Evolutionary conservation across 2,113 vertebrate species (phyloP), one percentile per base, ranked within the genome.

Genomic region (Lophius piscatorius): DNA sequence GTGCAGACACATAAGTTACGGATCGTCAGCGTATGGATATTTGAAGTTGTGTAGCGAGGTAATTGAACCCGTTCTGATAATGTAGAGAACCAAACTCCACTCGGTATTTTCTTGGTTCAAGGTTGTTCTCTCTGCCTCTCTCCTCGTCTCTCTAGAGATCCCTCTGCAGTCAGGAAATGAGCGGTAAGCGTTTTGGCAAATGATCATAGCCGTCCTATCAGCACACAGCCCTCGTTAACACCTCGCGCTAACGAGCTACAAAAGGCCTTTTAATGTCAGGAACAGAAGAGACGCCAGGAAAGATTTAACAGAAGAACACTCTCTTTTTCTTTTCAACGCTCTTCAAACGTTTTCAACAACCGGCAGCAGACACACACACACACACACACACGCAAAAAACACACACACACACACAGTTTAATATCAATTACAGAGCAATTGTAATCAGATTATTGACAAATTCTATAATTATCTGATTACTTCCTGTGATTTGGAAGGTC

Each of bases 171-270:
- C 55, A 11, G 18, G 20, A 31, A 44, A 41, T 5, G n/a, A 34
- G 24, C 20, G 4, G 9, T 29, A 26, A 49, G 36, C 9, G 11
- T 11, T 24, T 20, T 74, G 63, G 71, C 63, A 40, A 44, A 12
- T 1, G 24, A 68, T 67, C 56, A 74, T 12, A 62, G 50, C 9
- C 54, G 14, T 60, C 70, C 56, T 7, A 66, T 61, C 70, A 45
- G 63, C 63, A 38, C 50, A 23, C 57, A 17, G 63, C 31, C 8
- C 28, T 57, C 57, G 50, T 62, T 74, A 62, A 63, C 63, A 57
- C 48, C 55, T 52, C 26, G 0, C 21, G 3, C 42, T 68, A 62
- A 56, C 56, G 31, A 61, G 63, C 63, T 56, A 74, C 63, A 74
- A 62, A 62, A 67, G 13, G 21, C 26, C 4, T 18, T 66, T 74